phyloP scores from a whole-genome alignment of 2,888 invertebrate genomes.

The Diplolepis rosae region DNA sequence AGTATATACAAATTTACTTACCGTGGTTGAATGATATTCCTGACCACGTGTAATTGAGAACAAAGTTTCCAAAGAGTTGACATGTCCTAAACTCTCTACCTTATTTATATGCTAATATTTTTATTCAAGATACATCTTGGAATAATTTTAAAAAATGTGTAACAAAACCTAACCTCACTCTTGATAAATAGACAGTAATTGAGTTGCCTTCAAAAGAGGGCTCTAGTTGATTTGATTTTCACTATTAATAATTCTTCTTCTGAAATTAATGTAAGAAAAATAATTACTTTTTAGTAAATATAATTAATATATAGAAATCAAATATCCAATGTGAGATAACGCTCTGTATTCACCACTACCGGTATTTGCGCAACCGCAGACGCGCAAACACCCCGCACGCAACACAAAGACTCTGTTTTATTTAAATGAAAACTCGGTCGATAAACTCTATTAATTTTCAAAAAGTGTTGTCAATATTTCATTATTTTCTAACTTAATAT shows the following conservation, averaged over 20 bases:
- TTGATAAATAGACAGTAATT: background rate
- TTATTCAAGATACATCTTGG: background rate
- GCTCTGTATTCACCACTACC: too few relatives aligned
- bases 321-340: too few relatives aligned
- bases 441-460: too few relatives aligned
- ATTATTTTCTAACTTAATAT: too few relatives aligned
- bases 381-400: too few relatives aligned
- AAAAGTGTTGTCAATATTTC: too few relatives aligned
- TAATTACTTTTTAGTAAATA: background rate
- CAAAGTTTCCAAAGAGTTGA: constrained; percentile 5
- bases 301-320: background rate
- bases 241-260: background rate
- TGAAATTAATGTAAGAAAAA: background rate
- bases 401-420: too few relatives aligned
- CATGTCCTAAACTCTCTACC: background rate
- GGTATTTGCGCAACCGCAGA: too few relatives aligned
- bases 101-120: background rate
- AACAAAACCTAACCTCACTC: background rate
- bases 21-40: constrained; percentile 60
- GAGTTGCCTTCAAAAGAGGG: background rate
- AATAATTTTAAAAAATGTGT: too few relatives aligned
- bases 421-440: too few relatives aligned
- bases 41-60: constrained; percentile 47
- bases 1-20: constrained; percentile 45
- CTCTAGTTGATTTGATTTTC: background rate